phyloP scores from a whole-genome alignment of 2,113 vertebrate genomes.

The Misgurnus mizolepis region DNA sequence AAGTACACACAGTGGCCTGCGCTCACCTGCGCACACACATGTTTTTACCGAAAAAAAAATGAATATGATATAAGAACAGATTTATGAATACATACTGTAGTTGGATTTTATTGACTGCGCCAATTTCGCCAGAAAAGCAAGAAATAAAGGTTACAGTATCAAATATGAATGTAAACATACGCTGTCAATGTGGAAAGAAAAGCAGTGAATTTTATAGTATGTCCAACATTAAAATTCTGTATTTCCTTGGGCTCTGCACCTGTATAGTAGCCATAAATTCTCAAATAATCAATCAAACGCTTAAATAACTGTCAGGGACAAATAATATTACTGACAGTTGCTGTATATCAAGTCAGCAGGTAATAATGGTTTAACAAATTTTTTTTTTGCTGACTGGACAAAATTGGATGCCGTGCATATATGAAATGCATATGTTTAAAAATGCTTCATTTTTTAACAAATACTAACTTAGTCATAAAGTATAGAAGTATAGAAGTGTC shows the following conservation, averaged over 20 bases:
- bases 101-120: slow-evolving; percentile 34
- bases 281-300: slow-evolving; percentile 30
- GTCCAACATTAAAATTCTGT: slow-evolving; percentile 16
- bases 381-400: slow-evolving; percentile 18
- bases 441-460: not conserved
- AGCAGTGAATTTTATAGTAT: not conserved
- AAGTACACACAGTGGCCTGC: not conserved
- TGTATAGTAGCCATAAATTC: slow-evolving; percentile 8
- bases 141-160: not conserved
- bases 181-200: not conserved
- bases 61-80: slow-evolving; percentile 44
- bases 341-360: slow-evolving; percentile 7
- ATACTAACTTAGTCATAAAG: not conserved
- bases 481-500: slow-evolving; percentile 1
- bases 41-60: slow-evolving; percentile 32
- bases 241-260: slow-evolving; percentile 3
- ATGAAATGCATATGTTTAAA: not conserved
- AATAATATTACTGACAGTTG: slow-evolving; percentile 25
- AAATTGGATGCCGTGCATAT: not conserved
- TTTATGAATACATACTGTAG: slow-evolving; percentile 47
- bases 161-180: not conserved
- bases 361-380: not conserved
- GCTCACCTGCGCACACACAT: slow-evolving; percentile 18
- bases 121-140: not conserved
- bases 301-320: slow-evolving; percentile 29